Base-by-base conservation (phyloP, 2,797 vertebrate species). In the Enteromius afrohamiltoni region DNA sequence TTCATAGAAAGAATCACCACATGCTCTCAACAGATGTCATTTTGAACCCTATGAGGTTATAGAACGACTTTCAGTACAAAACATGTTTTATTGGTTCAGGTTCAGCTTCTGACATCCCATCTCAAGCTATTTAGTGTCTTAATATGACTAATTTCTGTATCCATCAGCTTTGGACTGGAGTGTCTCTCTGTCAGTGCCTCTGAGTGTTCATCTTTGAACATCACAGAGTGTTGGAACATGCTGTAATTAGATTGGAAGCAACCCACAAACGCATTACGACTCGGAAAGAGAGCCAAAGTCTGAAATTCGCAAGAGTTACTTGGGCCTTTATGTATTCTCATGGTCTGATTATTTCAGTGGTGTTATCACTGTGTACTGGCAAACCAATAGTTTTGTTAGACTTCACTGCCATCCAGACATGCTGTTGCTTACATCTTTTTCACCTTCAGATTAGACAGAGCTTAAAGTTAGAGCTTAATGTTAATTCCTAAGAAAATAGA, bases 181-280 rank as follows among this genome's bases (percentile, higher is more conserved):
- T 85, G 60, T 80, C 71, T 49, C 42, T 16, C 40, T 82, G 70
- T 58, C 53, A 53, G 21, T 65, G 78, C 75, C 79, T 37, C 70
- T 77, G 77, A 87, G 81, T 83, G 82, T 62, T 76, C 69, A 69
- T 74, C 68, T 87, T n/a, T 70, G 82, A 77, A 69, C 34, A 83
- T 88, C 68, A 23, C 58, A 78, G 69, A 60, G 51, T 77, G 85
- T 70, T 79, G 80, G 80, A 77, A 79, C 62, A 79, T 77, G 55
- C 86, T 85, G 74, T 87, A 83, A 88, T 87, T 88, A 87, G 77
- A 89, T 82, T 86, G 80, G 79, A 71, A 53, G 29, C 78, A 76
- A 83, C 76, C 80, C 87, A 79, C 47, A 75, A 83, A 86, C 65
- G 67, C 71, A 86, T 87, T 87, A 84, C 9, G 47, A 76, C 53